Percentiles rank a stretch among this genome's conserved stretches.
phyloP scores from a whole-genome alignment of 2,888 invertebrate genomes.

The Andrena bucephala region DNA sequence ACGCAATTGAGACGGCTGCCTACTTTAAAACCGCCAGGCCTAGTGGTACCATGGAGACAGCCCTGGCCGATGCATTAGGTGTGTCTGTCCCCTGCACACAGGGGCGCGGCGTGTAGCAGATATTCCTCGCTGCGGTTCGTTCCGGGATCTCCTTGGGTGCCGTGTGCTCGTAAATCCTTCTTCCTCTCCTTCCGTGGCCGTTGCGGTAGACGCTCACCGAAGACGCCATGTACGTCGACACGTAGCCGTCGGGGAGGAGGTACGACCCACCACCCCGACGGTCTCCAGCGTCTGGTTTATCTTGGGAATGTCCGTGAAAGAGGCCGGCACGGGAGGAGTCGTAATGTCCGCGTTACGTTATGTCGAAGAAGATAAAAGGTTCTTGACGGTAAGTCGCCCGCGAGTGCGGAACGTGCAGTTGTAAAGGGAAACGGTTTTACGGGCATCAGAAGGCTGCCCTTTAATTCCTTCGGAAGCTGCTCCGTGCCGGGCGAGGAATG shows the following conservation, averaged over 20 bases:
- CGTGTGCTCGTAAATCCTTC: conserved; percentile 47
- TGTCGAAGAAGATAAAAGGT: conserved; percentile 63
- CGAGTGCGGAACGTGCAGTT: conserved; percentile 30
- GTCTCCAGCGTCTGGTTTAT: conserved; percentile 72
- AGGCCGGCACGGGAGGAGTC: conserved; percentile 42
- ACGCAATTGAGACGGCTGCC: conserved; percentile 12
- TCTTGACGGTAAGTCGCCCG: conserved; percentile 45
- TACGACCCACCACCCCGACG: conserved; percentile 41
- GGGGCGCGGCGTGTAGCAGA: conserved; percentile 12
- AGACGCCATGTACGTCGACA: conserved; percentile 61
- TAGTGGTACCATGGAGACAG: not conserved
- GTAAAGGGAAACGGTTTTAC: conserved; percentile 38
- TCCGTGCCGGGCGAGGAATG: not conserved
- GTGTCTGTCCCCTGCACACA: conserved; percentile 13
- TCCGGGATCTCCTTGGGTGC: conserved; percentile 25
- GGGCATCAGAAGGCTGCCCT: not conserved
- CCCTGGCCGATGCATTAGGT: conserved; percentile 19
- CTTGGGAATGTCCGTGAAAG: conserved; percentile 61
- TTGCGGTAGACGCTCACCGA: conserved; percentile 34
- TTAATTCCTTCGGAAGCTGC: conserved; percentile 37
- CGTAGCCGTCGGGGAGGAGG: conserved; percentile 57
- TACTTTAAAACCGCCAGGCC: conserved; percentile 3
- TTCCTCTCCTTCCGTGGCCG: conserved; percentile 13
- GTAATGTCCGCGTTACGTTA: conserved; percentile 51
- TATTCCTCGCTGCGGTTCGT: conserved; percentile 26